Evolutionary conservation across 2,888 invertebrate species (phyloP).

Genomic region (Girardia tigrina): DNA sequence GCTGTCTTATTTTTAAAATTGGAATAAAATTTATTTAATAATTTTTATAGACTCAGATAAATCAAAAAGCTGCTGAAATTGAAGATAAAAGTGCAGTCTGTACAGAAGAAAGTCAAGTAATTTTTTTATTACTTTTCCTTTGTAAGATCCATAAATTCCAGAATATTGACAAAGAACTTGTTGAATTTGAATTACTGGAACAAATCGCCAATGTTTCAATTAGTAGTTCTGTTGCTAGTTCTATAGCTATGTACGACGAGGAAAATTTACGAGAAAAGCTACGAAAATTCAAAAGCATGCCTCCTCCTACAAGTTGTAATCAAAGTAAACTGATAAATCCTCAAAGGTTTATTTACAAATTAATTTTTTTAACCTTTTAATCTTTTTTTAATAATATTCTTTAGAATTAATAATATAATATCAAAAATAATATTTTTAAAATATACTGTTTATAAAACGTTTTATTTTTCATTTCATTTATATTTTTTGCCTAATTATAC

Average conservation of each 20-base stretch:
- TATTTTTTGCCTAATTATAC: not conserved
- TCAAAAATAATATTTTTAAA: too few relatives aligned
- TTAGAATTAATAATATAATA: not conserved
- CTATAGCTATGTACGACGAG: not conserved
- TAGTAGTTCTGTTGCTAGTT: not conserved
- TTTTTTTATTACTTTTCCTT: too few relatives aligned
- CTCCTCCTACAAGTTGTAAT: not conserved
- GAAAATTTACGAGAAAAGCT: not conserved
- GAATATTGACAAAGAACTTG: constrained; percentile 26
- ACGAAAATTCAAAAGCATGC: not conserved
- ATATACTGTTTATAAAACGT: too few relatives aligned
- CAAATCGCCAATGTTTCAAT: constrained; percentile 26
- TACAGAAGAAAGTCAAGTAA: constrained; percentile 10
- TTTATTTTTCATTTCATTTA: not conserved
- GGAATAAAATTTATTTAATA: too few relatives aligned
- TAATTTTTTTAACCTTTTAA: not conserved
- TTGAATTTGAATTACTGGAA: constrained; percentile 31
- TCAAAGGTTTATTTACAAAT: not conserved
- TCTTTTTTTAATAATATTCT: not conserved
- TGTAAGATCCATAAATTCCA: not conserved
- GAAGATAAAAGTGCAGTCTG: not conserved
- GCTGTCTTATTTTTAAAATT: too few relatives aligned
- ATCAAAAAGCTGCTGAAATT: constrained; percentile 17
- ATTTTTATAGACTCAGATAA: not conserved
- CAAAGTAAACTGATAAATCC: not conserved